Percentiles rank a stretch among this genome's conserved stretches.
Conservation (phyloP, 2,888 invertebrate genomes). For the Orthonychiurus folsomi region DNA sequence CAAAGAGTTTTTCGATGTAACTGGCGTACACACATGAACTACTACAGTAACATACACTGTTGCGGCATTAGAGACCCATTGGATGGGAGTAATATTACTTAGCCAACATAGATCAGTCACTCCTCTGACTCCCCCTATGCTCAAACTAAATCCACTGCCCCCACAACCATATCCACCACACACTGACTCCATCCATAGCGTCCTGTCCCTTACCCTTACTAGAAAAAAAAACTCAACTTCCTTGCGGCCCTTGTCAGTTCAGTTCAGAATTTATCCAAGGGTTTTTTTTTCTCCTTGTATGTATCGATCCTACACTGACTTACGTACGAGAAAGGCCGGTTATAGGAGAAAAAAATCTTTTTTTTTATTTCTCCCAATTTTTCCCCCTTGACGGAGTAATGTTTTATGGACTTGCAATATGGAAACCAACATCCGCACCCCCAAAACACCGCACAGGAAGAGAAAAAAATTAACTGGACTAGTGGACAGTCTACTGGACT, state of each 20-base stretch:
- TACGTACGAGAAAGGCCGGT: constrained; percentile 14
- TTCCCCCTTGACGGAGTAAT: no score
- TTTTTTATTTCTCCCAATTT: not conserved
- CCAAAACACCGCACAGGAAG: not conserved
- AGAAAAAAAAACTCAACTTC: not conserved
- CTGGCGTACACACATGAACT: not conserved
- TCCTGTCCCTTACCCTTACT: no score
- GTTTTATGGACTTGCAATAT: not conserved
- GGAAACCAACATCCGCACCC: not conserved
- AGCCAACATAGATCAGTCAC: not conserved
- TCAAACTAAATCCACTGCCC: no score
- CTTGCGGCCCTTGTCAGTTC: constrained; percentile 11
- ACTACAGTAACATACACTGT: no score
- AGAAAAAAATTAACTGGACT: no score
- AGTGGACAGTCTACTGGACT: not conserved
- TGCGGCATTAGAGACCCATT: not conserved
- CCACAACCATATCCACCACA: no score
- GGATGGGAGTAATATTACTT: not conserved
- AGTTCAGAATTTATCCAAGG: constrained; percentile 17
- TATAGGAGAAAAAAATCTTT: no score
- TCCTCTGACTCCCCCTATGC: no score
- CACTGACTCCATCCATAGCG: no score
- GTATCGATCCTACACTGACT: constrained; percentile 19
- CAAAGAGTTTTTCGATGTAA: not conserved
- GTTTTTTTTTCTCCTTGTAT: no score